These are phyloP conservation scores for Oryctes rhinoceros DNA, from an alignment of 1,140 invertebrate species.

Conservation along the genomic window DNA sequence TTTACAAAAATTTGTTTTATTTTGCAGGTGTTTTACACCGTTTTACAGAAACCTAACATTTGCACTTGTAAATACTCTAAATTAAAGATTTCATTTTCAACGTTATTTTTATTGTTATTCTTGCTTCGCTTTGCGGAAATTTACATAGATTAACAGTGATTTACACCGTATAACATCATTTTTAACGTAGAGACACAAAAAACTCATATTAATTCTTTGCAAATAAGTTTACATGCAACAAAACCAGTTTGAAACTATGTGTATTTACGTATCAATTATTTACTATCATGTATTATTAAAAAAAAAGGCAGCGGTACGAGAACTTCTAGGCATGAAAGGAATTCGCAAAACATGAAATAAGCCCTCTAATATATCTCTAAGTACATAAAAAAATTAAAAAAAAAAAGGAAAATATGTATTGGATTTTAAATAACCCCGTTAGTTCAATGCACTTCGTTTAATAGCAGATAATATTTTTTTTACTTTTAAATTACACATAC, in stretches of 20 bases:
- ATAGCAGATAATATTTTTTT: not conserved
- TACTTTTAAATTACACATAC: not conserved
- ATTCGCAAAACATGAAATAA: no score
- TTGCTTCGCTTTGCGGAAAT: no score
- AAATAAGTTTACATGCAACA: not conserved
- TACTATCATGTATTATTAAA: no score
- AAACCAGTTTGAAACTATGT: conserved; percentile 10
- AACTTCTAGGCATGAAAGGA: no score
- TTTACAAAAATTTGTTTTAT: no score
- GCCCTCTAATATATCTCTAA: no score
- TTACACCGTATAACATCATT: not conserved
- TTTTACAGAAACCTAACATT: no score
- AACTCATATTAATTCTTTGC: not conserved
- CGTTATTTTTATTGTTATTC: no score
- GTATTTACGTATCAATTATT: not conserved
- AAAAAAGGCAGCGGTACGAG: no score
- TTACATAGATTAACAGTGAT: not conserved
- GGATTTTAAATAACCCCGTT: not conserved
- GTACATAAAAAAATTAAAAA: not conserved
- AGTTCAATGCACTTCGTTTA: conserved; percentile 19
- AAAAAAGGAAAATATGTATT: not conserved
- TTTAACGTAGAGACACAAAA: not conserved
- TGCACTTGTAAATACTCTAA: no score
- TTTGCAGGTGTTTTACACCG: no score
- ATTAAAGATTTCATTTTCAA: no score